Conservation (phyloP, 1,140 invertebrate genomes). For the Drosophila pruinosa region DNA sequence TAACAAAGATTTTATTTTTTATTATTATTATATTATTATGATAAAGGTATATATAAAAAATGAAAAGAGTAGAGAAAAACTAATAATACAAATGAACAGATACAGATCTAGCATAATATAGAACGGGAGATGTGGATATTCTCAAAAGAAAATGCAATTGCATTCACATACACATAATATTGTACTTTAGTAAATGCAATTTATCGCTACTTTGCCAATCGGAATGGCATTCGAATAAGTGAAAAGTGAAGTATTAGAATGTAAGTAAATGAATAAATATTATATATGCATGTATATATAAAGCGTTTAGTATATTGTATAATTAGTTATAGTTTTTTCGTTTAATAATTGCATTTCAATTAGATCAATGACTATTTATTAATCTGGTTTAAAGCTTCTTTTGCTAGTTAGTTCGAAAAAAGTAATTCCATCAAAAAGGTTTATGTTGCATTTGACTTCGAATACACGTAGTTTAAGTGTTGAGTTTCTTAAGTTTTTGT, state of each 20-base stretch:
- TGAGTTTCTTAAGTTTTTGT: slow-evolving; percentile 22
- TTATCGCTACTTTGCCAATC: slow-evolving; percentile 26
- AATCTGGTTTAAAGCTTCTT: slow-evolving; percentile 31
- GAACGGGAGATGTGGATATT: background rate
- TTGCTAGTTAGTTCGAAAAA: slow-evolving; percentile 15
- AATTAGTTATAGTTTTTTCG: slow-evolving; percentile 13
- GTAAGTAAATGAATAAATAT: slow-evolving; percentile 17
- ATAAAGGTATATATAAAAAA: background rate
- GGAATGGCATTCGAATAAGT: slow-evolving; percentile 4
- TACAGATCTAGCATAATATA: no score
- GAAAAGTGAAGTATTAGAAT: background rate
- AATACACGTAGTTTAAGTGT: slow-evolving; percentile 44
- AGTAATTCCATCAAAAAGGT: slow-evolving; percentile 19
- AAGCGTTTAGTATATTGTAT: slow-evolving; percentile 8
- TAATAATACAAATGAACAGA: no score
- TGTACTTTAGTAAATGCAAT: slow-evolving; percentile 30
- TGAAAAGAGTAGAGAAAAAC: background rate
- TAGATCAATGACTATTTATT: background rate
- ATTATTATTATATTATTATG: slow-evolving; percentile 1
- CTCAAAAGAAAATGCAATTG: slow-evolving; percentile 20
- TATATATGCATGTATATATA: slow-evolving; percentile 6
- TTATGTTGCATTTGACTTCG: slow-evolving; percentile 44
- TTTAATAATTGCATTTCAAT: slow-evolving; percentile 28
- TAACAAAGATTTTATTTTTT: background rate
- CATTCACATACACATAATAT: slow-evolving; percentile 17